Percentiles rank a stretch among this genome's conserved stretches.
phyloP scores from a whole-genome alignment of 1,140 invertebrate species.

The Aporrectodea caliginosa region DNA sequence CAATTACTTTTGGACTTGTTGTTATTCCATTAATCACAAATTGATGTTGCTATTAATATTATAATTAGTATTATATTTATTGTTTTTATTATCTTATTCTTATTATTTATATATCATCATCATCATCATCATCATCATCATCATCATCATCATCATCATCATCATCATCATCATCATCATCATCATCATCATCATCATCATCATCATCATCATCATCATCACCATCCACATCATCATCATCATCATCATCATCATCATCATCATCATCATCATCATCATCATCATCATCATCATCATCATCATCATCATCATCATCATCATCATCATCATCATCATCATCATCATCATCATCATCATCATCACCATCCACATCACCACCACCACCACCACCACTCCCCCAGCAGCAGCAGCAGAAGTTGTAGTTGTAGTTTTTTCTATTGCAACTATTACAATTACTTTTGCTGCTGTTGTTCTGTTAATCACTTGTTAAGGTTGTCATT shows the following conservation, averaged over 20 bases:
- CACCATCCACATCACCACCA: not conserved
- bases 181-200: slow-evolving; percentile 18
- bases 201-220: slow-evolving; percentile 7
- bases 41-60: too few species aligned
- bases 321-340: slow-evolving; percentile 18
- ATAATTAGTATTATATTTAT: too few species aligned
- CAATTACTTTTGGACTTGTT: too few species aligned
- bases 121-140: slow-evolving; percentile 25
- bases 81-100: too few species aligned
- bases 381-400: not conserved
- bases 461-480: too few species aligned
- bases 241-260: slow-evolving; percentile 4
- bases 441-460: too few species aligned
- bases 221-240: too few species aligned
- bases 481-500: too few species aligned
- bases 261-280: slow-evolving; percentile 24
- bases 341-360: slow-evolving; percentile 19
- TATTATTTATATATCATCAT: too few species aligned
- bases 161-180: slow-evolving; percentile 20
- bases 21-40: too few species aligned
- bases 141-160: slow-evolving; percentile 23
- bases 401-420: too few species aligned
- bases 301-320: slow-evolving; percentile 25
- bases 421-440: too few species aligned
- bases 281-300: slow-evolving; percentile 23